phyloP scores from a whole-genome alignment of 64 coral and sea anemone species.

The Pocillopora verrucosa region DNA sequence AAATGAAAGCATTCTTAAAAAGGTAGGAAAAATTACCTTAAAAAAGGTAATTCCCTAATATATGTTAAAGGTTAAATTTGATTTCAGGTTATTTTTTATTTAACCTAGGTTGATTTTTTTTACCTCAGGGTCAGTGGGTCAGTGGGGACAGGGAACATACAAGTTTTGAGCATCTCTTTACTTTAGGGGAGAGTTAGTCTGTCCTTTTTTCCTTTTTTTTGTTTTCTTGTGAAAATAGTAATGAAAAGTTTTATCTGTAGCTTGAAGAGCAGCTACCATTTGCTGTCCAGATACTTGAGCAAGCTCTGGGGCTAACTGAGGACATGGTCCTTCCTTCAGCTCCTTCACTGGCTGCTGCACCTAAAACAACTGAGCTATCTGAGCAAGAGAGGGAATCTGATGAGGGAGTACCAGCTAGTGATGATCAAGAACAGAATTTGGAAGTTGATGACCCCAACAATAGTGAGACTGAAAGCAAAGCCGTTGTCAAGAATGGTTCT shows the following conservation, averaged over 20 bases:
- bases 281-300: slow-evolving; percentile 43
- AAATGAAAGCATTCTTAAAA: slow-evolving; percentile 52
- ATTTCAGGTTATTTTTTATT: no score
- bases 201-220: no score
- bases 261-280: slow-evolving; percentile 58
- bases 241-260: neutral
- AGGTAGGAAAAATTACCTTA: neutral
- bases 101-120: no score
- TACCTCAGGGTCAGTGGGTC: no score
- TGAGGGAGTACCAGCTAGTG: neutral
- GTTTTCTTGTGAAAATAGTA: no score
- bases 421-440: neutral
- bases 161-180: neutral
- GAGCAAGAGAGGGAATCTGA: neutral
- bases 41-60: no score
- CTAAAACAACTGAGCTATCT: neutral
- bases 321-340: slow-evolving; percentile 52
- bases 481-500: slow-evolving; percentile 8
- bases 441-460: neutral
- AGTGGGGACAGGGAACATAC: neutral
- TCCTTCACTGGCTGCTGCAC: neutral
- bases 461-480: neutral
- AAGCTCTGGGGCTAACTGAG: slow-evolving; percentile 37
- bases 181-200: no score
- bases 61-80: no score